Evolutionary conservation across 1,140 invertebrate genomes (phyloP).

Genomic region (Drosophila simulans): DNA sequence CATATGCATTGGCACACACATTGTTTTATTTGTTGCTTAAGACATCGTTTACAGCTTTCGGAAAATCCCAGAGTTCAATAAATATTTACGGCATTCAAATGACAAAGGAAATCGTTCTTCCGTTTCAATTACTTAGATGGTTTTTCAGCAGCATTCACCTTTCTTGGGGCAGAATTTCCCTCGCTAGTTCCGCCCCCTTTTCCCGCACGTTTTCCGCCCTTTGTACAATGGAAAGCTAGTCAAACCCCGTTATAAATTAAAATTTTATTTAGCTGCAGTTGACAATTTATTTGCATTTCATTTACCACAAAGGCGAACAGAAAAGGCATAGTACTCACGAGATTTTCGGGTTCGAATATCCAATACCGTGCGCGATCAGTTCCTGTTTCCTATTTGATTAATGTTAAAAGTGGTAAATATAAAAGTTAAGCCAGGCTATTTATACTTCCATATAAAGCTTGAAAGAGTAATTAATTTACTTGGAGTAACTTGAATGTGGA

Average conservation of each 20-base stretch:
- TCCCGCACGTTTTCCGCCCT: no score
- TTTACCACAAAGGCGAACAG: constrained; percentile 65
- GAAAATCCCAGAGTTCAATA: constrained; percentile 5
- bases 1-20: background rate
- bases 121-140: constrained; percentile 23
- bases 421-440: no score
- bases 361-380: background rate
- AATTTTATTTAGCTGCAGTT: constrained; percentile 81
- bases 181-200: background rate
- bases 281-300: constrained; percentile 82
- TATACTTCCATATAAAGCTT: no score
- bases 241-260: constrained; percentile 73
- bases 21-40: background rate
- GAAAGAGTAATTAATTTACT: no score
- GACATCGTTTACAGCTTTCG: background rate
- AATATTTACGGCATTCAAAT: constrained; percentile 17
- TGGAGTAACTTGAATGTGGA: no score
- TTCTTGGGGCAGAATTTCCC: background rate
- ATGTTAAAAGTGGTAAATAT: no score
- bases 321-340: constrained; percentile 4
- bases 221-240: constrained; percentile 40
- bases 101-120: constrained; percentile 2
- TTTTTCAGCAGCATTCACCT: constrained; percentile 21
- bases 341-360: background rate
- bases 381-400: no score